These are phyloP conservation scores for Drosophila neonasuta DNA, from an alignment of 2,888 invertebrate species.

Conservation along the genomic window DNA sequence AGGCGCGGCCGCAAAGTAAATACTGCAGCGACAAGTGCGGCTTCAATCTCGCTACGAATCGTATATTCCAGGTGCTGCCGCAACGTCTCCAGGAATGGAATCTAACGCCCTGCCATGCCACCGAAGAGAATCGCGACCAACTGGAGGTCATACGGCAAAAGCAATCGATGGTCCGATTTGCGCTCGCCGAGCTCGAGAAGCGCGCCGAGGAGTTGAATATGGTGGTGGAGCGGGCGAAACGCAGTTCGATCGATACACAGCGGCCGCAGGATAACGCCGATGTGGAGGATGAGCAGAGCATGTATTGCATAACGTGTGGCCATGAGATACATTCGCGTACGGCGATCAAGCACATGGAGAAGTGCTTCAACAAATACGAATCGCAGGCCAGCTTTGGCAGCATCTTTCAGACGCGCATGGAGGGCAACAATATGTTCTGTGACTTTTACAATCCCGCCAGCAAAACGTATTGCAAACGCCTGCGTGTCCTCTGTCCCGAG, in stretches of 20 bases:
- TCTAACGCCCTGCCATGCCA: slow-evolving; percentile 91
- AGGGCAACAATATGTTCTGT: slow-evolving; percentile 98
- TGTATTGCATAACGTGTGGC: slow-evolving; percentile 98
- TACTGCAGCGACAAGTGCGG: slow-evolving; percentile 97
- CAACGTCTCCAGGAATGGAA: slow-evolving; percentile 97
- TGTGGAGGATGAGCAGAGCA: slow-evolving; percentile 87
- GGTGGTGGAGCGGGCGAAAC: slow-evolving; percentile 90
- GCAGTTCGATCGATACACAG: slow-evolving; percentile 86
- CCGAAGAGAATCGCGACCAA: slow-evolving; percentile 89
- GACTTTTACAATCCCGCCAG: slow-evolving; percentile 95
- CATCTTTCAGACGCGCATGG: slow-evolving; percentile 95
- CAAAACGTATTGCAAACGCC: slow-evolving; percentile 96
- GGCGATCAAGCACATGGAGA: slow-evolving; percentile 98
- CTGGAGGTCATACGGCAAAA: slow-evolving; percentile 90
- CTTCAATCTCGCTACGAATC: slow-evolving; percentile 91
- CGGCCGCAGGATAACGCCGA: slow-evolving; percentile 85
- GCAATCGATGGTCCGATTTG: slow-evolving; percentile 89
- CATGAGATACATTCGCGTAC: slow-evolving; percentile 96
- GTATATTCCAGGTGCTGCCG: slow-evolving; percentile 91
- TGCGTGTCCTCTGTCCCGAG: slow-evolving; percentile 97
- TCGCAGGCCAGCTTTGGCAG: slow-evolving; percentile 98
- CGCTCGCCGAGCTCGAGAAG: slow-evolving; percentile 90
- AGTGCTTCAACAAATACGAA: slow-evolving; percentile 98
- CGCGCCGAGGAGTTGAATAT: slow-evolving; percentile 90
- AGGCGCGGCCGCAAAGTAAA: slow-evolving; percentile 91